Conservation (phyloP, 2,888 invertebrate species). For the Drosophila ustulata region DNA sequence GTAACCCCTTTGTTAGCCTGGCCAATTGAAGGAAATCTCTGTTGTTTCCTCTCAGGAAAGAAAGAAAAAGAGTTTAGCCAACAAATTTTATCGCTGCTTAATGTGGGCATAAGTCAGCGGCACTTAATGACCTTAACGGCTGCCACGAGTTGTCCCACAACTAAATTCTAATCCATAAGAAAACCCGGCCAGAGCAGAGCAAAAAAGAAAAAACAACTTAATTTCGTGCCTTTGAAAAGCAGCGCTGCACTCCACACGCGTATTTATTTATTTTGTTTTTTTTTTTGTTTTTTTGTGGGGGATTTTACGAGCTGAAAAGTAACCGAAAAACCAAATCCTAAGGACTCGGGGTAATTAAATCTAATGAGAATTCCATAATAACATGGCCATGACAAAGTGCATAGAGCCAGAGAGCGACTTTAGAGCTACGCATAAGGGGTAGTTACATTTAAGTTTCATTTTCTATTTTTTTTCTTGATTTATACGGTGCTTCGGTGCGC, state of each 20-base stretch:
- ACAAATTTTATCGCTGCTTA: slow-evolving; percentile 75
- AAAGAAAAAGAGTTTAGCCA: slow-evolving; percentile 45
- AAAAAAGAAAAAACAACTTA: slow-evolving; percentile 68
- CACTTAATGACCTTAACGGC: slow-evolving; percentile 73
- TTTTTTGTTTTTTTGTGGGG: slow-evolving; percentile 2
- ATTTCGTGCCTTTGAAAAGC: slow-evolving; percentile 61
- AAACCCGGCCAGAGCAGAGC: slow-evolving; percentile 15
- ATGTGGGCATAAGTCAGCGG: slow-evolving; percentile 64
- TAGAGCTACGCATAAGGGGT: slow-evolving; percentile 41
- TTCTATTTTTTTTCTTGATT: slow-evolving; percentile 64
- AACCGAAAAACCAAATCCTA: slow-evolving; percentile 40
- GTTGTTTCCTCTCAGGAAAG: slow-evolving; percentile 23
- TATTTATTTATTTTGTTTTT: slow-evolving; percentile 16
- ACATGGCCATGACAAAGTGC: slow-evolving; percentile 75
- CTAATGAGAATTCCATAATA: slow-evolving; percentile 79
- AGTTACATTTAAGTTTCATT: slow-evolving; percentile 46
- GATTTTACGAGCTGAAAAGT: slow-evolving; percentile 72
- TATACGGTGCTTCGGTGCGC: slow-evolving; percentile 76
- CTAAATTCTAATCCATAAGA: slow-evolving; percentile 23
- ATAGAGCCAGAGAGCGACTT: slow-evolving; percentile 17
- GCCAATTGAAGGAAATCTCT: slow-evolving; percentile 19
- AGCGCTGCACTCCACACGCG: slow-evolving; percentile 39
- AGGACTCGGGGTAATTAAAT: slow-evolving; percentile 70
- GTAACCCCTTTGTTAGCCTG: slow-evolving; percentile 26
- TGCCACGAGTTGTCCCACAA: slow-evolving; percentile 68